These are phyloP conservation scores for Clistopyga incitator DNA, from an alignment of 2,888 invertebrate genomes.

Conservation along the genomic window DNA sequence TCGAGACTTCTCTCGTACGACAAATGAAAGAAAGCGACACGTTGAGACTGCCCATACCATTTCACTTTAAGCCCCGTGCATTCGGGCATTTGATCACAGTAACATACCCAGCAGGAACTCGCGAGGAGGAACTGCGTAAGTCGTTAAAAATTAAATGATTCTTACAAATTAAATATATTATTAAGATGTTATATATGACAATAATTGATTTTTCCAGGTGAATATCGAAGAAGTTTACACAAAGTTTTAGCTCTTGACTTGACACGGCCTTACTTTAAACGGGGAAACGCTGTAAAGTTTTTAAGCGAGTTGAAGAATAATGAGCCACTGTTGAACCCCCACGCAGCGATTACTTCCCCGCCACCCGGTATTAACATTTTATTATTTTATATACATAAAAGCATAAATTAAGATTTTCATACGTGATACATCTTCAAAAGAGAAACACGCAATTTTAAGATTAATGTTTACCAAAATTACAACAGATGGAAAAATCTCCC, in stretches of 20 bases:
- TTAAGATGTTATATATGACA: neutral
- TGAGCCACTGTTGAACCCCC: slow-evolving; percentile 89
- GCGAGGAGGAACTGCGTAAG: slow-evolving; percentile 89
- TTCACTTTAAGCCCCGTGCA: slow-evolving; percentile 90
- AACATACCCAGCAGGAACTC: slow-evolving; percentile 88
- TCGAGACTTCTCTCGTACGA: slow-evolving; percentile 88
- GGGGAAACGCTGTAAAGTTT: slow-evolving; percentile 88
- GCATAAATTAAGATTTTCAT: neutral
- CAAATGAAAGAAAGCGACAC: slow-evolving; percentile 86
- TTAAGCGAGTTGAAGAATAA: slow-evolving; percentile 84
- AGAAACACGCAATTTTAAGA: neutral
- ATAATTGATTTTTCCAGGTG: slow-evolving; percentile 84
- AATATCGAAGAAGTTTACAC: slow-evolving; percentile 89
- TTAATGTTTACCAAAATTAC: slow-evolving; percentile 35
- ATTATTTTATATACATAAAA: neutral
- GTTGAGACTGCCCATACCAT: slow-evolving; percentile 88
- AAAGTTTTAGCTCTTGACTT: slow-evolving; percentile 89
- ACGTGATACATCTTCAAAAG: neutral
- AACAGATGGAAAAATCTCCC: slow-evolving; percentile 84
- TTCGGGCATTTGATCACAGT: slow-evolving; percentile 92
- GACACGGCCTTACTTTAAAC: slow-evolving; percentile 90
- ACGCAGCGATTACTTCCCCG: slow-evolving; percentile 86
- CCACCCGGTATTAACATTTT: slow-evolving; percentile 75
- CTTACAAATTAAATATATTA: neutral
- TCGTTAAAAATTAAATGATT: neutral